Conservation (phyloP, 1,140 invertebrate genomes). For the Zaprionus tsacasi region DNA sequence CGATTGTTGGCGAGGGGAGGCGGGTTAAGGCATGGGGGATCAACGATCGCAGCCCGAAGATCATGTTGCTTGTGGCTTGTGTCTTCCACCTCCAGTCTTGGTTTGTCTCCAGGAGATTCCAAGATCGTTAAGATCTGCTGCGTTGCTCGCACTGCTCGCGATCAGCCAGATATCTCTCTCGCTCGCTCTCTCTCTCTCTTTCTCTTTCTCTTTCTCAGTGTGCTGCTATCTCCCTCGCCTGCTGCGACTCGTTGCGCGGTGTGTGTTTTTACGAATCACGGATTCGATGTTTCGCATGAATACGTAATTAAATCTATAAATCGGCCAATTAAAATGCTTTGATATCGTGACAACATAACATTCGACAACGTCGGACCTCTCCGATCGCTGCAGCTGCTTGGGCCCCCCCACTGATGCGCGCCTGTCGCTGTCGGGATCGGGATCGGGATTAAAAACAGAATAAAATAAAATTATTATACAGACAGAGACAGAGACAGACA, state of each 20-base stretch:
- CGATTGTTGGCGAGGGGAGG: not conserved
- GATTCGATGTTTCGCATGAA: constrained; percentile 84
- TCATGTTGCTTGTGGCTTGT: constrained; percentile 40
- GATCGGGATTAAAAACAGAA: constrained; percentile 63
- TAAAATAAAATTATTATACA: constrained; percentile 76
- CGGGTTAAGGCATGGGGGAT: not conserved
- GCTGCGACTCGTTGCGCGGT: constrained; percentile 54
- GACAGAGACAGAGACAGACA: not conserved
- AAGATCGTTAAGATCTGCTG: constrained; percentile 80
- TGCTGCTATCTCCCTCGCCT: constrained; percentile 12
- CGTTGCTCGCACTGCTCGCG: constrained; percentile 50
- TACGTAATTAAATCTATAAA: constrained; percentile 85
- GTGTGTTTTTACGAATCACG: constrained; percentile 84
- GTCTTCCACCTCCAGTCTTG: constrained; percentile 15
- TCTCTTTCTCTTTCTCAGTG: constrained; percentile 22
- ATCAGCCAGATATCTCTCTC: constrained; percentile 69
- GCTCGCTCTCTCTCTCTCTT: constrained; percentile 4
- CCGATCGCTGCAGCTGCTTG: not conserved
- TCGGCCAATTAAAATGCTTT: constrained; percentile 85
- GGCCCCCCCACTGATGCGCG: constrained; percentile 27
- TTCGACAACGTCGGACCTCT: constrained; percentile 66
- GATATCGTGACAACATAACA: constrained; percentile 84
- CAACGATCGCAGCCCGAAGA: constrained; percentile 43
- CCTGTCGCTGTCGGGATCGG: constrained; percentile 19
- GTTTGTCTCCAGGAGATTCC: constrained; percentile 47